These are phyloP conservation scores for Perca flavescens DNA, from an alignment of 2,113 vertebrate species.

Conservation along the genomic window DNA sequence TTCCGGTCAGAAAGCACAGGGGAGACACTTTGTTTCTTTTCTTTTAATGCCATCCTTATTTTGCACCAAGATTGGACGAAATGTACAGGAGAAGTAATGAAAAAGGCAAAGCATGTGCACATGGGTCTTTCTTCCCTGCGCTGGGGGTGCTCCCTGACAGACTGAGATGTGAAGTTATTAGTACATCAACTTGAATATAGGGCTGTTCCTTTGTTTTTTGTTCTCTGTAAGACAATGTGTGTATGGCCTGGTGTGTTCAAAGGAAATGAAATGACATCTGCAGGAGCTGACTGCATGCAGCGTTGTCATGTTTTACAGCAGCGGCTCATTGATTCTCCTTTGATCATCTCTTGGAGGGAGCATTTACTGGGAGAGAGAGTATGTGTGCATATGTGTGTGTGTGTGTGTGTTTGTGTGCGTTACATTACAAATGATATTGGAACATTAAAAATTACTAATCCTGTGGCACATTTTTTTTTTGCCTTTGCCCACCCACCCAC, in stretches of 20 bases:
- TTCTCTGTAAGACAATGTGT: conserved; percentile 9
- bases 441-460: background rate
- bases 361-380: conserved; percentile 2
- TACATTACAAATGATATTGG: conserved; percentile 11
- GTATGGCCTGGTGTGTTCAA: conserved; percentile 21
- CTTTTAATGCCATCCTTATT: too few species aligned
- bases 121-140: too few species aligned
- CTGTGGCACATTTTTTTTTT: too few species aligned
- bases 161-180: too few species aligned
- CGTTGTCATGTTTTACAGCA: conserved; percentile 35
- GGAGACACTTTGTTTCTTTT: too few species aligned
- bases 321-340: conserved; percentile 12
- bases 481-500: too few species aligned
- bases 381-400: background rate
- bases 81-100: too few species aligned
- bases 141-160: too few species aligned
- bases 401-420: background rate
- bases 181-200: background rate
- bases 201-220: conserved; percentile 13
- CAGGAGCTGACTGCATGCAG: conserved; percentile 10
- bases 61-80: too few species aligned
- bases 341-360: conserved; percentile 33
- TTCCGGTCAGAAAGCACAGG: too few species aligned
- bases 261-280: conserved; percentile 29
- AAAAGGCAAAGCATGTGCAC: too few species aligned